Evolutionary conservation across 2,888 invertebrate species (phyloP).

Genomic region (Ceramica pisi): DNA sequence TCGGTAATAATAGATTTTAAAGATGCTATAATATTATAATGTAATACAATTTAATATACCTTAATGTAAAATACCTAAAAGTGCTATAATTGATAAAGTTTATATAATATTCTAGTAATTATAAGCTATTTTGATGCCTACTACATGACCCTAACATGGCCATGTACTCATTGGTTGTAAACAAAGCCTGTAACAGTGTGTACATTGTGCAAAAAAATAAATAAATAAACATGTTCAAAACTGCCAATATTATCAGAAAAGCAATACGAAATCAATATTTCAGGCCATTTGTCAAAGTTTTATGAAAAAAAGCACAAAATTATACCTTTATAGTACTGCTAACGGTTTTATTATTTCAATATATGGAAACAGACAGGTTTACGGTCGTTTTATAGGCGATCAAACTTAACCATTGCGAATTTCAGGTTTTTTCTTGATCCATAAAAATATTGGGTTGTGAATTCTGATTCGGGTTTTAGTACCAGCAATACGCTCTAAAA

Average conservation of each 20-base stretch:
- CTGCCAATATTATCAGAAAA: neutral
- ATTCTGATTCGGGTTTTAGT: slow-evolving; percentile 34
- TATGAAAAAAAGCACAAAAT: slow-evolving; percentile 33
- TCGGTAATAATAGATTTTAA: no score
- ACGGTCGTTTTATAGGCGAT: slow-evolving; percentile 61
- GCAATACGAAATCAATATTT: slow-evolving; percentile 21
- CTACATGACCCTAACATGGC: no score
- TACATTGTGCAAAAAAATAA: no score
- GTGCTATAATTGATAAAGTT: no score
- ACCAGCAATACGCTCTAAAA: neutral
- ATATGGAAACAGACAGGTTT: slow-evolving; percentile 60
- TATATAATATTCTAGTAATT: no score
- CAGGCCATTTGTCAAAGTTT: slow-evolving; percentile 41
- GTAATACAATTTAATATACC: no score
- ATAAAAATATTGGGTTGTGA: slow-evolving; percentile 52
- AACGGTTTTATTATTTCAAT: slow-evolving; percentile 66
- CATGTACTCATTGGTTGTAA: no score
- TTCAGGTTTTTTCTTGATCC: slow-evolving; percentile 54
- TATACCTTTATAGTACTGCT: slow-evolving; percentile 67
- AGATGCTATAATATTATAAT: no score
- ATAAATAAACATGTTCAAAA: no score
- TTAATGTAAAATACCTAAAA: no score
- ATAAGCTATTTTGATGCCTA: no score
- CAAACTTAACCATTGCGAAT: slow-evolving; percentile 56
- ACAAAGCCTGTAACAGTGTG: no score